Evolutionary conservation across 1,140 invertebrate genomes (phyloP), one percentile per base, ranked within the genome.

Genomic region (Drosophila gunungcola): DNA sequence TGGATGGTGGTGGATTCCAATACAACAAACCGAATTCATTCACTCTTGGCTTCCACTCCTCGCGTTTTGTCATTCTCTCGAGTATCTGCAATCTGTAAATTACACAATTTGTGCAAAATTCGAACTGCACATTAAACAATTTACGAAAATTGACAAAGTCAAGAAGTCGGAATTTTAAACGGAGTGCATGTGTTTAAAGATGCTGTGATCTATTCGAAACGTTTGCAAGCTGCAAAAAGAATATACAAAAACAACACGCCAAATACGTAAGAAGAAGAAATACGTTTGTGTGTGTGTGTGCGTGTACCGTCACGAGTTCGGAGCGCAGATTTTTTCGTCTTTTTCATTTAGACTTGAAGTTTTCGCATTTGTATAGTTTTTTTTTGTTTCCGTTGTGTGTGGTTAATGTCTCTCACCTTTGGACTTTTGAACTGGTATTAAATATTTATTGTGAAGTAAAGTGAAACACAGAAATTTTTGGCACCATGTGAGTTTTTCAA

Each of bases 61-160:
- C 63, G 63, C 49, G 51, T 29, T 56, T 64, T 32, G 32, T 73
- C 42, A 51, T 58, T 62, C 64, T 61, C 68, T 76, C 69, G 74
- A 78, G 83, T 86, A 88, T 85, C 82, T 80, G 73, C 62, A 80
- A 84, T 84, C 73, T 62, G 82, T 81, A 78, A 84, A 83, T 86
- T 89, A 83, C 79, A 86, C 84, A 88, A 86, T 89, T 86, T 53
- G 63, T 83, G 84, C 80, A 63, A 83, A 89, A 79, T 63, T 65
- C 41, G 42, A 76, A 67, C 46, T 57, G 55, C 52, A 69, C 48
- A 32, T 16, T 42, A 42, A 60, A 62, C 51, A 21, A 63, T 38
- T 74, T 16, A 52, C 39, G 13, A 82, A 64, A 76, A 73, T 67
- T 80, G 61, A 65, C 81, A 84, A 84, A 73, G 83, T 67, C 56